These are phyloP conservation scores for Oreochromis niloticus DNA, from an alignment of 2,113 vertebrate species.

Conservation along the genomic window DNA sequence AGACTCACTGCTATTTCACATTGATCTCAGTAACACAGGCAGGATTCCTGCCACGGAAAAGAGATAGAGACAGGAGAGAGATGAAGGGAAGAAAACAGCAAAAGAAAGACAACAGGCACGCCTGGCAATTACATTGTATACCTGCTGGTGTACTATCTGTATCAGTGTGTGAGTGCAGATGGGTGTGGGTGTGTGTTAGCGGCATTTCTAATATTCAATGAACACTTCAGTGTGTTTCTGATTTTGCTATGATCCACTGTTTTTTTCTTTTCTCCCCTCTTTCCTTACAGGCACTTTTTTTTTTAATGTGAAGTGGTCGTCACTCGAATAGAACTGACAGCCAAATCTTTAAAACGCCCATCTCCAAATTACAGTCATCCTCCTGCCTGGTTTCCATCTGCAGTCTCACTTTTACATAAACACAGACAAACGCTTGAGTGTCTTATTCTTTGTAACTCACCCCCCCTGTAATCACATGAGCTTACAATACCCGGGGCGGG, in stretches of 20 bases:
- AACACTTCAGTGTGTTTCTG: background rate
- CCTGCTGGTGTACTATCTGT: background rate
- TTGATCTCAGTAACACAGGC: constrained; percentile 7
- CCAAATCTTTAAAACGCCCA: background rate
- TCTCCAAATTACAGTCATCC: constrained; percentile 28
- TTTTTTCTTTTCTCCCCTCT: background rate
- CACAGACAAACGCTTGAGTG: background rate
- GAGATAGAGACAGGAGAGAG: background rate
- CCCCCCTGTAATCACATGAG: constrained; percentile 27
- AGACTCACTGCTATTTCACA: constrained; percentile 9
- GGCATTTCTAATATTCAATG: background rate
- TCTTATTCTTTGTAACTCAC: background rate
- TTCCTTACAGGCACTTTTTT: background rate
- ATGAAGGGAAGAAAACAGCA: background rate
- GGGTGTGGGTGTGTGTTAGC: background rate
- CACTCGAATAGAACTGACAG: background rate
- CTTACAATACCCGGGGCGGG: background rate
- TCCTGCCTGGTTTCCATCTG: background rate
- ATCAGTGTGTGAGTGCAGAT: background rate
- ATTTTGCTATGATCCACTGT: background rate
- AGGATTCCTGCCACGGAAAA: background rate
- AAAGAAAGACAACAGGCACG: background rate
- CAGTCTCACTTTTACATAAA: background rate
- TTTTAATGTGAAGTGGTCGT: background rate
- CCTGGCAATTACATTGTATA: background rate